Evolutionary conservation across 2,888 invertebrate genomes (phyloP).

Genomic region (Dione juno): DNA sequence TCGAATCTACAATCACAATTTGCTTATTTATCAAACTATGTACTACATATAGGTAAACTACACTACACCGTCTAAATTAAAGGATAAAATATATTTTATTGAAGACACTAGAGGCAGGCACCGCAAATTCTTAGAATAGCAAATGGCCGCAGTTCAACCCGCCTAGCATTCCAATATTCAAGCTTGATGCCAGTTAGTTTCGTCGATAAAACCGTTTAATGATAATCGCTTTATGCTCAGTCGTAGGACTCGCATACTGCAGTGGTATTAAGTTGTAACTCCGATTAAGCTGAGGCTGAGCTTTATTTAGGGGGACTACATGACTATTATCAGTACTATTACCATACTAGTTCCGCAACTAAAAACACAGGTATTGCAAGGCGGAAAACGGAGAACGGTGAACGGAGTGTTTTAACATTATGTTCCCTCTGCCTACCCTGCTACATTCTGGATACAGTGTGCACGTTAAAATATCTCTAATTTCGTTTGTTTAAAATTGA

Average conservation of each 20-base stretch:
- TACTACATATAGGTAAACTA: too few species aligned
- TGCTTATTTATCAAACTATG: too few species aligned
- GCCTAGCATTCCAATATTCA: conserved; percentile 17
- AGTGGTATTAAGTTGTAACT: conserved; percentile 16
- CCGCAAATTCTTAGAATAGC: conserved; percentile 1
- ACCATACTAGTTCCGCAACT: too few species aligned
- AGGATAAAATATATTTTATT: neutral
- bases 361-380: too few species aligned
- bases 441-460: too few species aligned
- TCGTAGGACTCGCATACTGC: conserved; percentile 12
- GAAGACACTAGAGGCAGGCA: neutral
- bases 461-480: too few species aligned
- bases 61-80: neutral
- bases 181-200: conserved; percentile 9
- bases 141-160: conserved; percentile 1
- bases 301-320: neutral
- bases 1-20: too few species aligned
- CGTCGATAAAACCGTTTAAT: conserved; percentile 23
- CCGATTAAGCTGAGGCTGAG: conserved; percentile 5
- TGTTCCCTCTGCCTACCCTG: too few species aligned
- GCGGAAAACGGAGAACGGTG: too few species aligned
- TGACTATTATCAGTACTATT: too few species aligned
- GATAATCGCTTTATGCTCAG: conserved; percentile 16
- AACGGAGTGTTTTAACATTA: too few species aligned
- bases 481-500: too few species aligned